These are phyloP conservation scores for Drosophila busckii DNA, from an alignment of 1,140 invertebrate genomes.

Conservation along the genomic window DNA sequence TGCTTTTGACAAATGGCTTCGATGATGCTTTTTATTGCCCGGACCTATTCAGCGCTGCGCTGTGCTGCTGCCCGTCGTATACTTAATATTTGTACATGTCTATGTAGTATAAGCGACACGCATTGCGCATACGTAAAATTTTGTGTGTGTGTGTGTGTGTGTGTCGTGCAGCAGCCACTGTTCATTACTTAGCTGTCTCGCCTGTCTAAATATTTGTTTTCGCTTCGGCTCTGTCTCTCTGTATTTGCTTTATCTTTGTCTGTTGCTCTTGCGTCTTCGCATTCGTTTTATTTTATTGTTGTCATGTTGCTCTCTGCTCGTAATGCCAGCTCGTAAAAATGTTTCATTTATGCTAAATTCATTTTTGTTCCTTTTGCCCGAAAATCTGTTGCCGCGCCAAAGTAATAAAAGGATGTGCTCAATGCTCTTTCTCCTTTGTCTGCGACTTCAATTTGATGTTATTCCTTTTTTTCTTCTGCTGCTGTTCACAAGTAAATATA, in stretches of 20 bases:
- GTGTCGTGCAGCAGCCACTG: too few species aligned
- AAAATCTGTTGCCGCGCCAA: slow-evolving; percentile 71
- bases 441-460: slow-evolving; percentile 7
- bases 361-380: slow-evolving; percentile 71
- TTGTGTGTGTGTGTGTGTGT: too few species aligned
- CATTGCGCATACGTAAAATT: slow-evolving; percentile 55
- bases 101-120: slow-evolving; percentile 25
- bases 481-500: slow-evolving; percentile 27
- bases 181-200: slow-evolving; percentile 42
- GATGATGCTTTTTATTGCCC: slow-evolving; percentile 75
- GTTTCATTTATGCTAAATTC: slow-evolving; percentile 77
- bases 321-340: slow-evolving; percentile 77
- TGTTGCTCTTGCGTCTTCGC: slow-evolving; percentile 9
- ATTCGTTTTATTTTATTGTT: slow-evolving; percentile 62
- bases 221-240: slow-evolving; percentile 20
- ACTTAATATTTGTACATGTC: slow-evolving; percentile 15
- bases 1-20: slow-evolving; percentile 74
- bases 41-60: slow-evolving; percentile 41
- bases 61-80: not conserved
- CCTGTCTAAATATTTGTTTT: slow-evolving; percentile 54
- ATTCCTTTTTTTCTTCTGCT: slow-evolving; percentile 26
- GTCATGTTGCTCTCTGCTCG: slow-evolving; percentile 65
- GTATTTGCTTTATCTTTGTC: slow-evolving; percentile 19
- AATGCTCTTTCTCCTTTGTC: slow-evolving; percentile 13
- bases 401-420: slow-evolving; percentile 72